Evolutionary conservation across 1,140 invertebrate genomes (phyloP).

Genomic region (Drosophila willistoni): DNA sequence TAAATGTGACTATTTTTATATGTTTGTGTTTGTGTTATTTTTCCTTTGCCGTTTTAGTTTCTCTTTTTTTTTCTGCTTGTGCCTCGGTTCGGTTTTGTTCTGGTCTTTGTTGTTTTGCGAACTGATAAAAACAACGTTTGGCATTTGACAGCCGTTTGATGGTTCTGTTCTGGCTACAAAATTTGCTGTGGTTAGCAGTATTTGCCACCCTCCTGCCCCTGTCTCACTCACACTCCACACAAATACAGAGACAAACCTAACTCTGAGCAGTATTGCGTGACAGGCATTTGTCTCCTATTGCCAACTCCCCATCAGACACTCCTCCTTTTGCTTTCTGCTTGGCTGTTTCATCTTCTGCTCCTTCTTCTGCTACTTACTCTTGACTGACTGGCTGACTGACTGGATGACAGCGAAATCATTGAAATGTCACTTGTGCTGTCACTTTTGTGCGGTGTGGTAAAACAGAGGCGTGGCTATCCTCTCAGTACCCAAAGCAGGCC

Average conservation of each 20-base stretch:
- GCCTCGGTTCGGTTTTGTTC: slow-evolving; percentile 15
- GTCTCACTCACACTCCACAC: not conserved
- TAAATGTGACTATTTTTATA: slow-evolving; percentile 31
- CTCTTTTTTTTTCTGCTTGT: not conserved
- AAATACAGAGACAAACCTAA: slow-evolving; percentile 19
- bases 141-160: slow-evolving; percentile 61
- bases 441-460: slow-evolving; percentile 37
- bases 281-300: slow-evolving; percentile 50
- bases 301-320: not conserved
- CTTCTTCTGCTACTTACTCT: slow-evolving; percentile 9
- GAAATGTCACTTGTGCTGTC: slow-evolving; percentile 66
- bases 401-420: slow-evolving; percentile 65
- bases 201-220: slow-evolving; percentile 15
- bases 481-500: no score
- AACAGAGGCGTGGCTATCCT: not conserved
- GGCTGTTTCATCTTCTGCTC: not conserved
- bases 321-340: not conserved
- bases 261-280: slow-evolving; percentile 43
- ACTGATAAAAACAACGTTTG: slow-evolving; percentile 56
- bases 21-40: not conserved
- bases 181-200: slow-evolving; percentile 58
- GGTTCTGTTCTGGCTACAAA: slow-evolving; percentile 25
- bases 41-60: slow-evolving; percentile 18
- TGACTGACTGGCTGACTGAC: slow-evolving; percentile 38
- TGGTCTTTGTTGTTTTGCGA: slow-evolving; percentile 16